Evolutionary conservation across 2,888 invertebrate species (phyloP), one percentile per base, ranked within the genome.

Genomic region (Drosophila pegasa): DNA sequence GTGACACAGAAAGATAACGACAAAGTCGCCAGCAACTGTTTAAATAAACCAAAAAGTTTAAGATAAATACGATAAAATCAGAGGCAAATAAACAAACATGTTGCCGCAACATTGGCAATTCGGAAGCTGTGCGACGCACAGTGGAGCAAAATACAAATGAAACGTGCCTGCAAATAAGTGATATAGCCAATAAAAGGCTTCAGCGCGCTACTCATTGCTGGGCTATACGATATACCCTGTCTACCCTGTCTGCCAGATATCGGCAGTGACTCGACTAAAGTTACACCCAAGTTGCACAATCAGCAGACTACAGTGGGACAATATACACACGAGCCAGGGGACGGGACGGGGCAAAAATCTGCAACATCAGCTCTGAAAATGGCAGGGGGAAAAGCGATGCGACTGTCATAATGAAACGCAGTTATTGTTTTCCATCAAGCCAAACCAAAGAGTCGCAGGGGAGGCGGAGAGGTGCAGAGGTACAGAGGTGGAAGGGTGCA

Each of bases 1-100:
- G 40, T 73, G 80, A 78, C 85, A 87, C 76, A 73, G 38, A 84
- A 88, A 85, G 85, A 85, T 87, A 88, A 87, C 84, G 64, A 61
- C 41, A 52, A 61, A 63, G 63, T 65, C 63, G 51, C 59, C 50
- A 54, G 72, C 69, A 72, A 80, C 52, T 59, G 80, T 69, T 79
- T 67, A 75, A 70, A 63, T 62, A 61, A 80, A 67, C 55, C 55
- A 52, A 37, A 61, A 48, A 67, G n/a, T n/a, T 10, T 4, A 50
- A 65, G 61, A 76, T 70, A 64, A 70, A 66, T 56, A 55, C 52
- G 63, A 65, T 71, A 56, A 56, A 41, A 43, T 43, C 51, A 64
- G 57, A 80, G 57, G 52, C 61, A 73, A 71, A 75, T 64, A 75
- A 72, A 70, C 63, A 72, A 76, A 76, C 76, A 82, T 65, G 70